Percentiles rank a stretch among this genome's conserved stretches.
Evolutionary conservation across 2,113 vertebrate species (phyloP).

Genomic region (Cyanoderma ruficeps): DNA sequence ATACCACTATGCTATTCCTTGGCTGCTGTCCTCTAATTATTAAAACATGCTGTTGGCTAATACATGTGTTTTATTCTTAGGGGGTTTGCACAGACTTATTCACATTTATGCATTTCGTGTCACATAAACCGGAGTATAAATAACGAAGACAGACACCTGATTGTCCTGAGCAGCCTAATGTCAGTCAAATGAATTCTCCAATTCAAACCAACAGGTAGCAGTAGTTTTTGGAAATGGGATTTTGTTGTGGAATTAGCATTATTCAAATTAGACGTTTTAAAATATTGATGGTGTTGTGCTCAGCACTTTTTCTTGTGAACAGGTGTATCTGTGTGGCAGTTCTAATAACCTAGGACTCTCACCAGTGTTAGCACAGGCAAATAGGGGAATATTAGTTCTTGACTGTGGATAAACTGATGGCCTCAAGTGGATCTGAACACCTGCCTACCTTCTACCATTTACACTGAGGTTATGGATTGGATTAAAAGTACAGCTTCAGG

Average conservation of each 20-base stretch:
- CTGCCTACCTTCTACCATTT: neutral
- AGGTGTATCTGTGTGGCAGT: neutral
- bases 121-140: neutral
- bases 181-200: neutral
- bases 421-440: neutral
- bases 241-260: neutral
- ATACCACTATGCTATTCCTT: neutral
- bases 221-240: neutral
- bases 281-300: neutral
- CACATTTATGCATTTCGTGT: constrained; percentile 20
- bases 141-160: neutral
- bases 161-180: neutral
- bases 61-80: neutral
- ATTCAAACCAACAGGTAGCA: neutral
- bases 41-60: constrained; percentile 36
- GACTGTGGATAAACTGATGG: neutral
- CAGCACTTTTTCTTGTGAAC: neutral
- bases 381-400: neutral
- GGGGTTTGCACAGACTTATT: neutral
- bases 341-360: neutral
- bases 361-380: neutral
- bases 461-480: neutral
- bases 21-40: constrained; percentile 38
- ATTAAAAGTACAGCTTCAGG: neutral
- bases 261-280: neutral